These are phyloP conservation scores for Pogonomyrmex barbatus DNA, from an alignment of 1,140 invertebrate species.

Conservation along the genomic window DNA sequence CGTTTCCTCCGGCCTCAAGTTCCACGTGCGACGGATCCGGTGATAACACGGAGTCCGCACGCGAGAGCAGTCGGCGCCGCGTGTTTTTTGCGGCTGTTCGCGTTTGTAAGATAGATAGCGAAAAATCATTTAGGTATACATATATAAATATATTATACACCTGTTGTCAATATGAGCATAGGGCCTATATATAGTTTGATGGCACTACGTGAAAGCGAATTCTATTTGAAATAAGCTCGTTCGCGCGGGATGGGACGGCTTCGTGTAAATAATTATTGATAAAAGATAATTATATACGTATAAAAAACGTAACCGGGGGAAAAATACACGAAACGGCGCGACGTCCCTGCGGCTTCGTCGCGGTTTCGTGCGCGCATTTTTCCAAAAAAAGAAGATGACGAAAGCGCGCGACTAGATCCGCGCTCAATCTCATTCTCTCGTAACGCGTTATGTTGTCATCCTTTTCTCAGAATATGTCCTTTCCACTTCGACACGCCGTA, in stretches of 20 bases:
- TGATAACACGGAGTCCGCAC: conserved; percentile 22
- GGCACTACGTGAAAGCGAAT: conserved; percentile 77
- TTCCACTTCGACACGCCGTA: conserved; percentile 6
- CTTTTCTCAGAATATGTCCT: conserved; percentile 10
- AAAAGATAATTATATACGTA: conserved; percentile 59
- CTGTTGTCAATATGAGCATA: conserved; percentile 85
- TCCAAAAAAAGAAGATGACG: not conserved
- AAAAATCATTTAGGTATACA: conserved; percentile 79
- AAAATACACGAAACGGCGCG: conserved; percentile 23
- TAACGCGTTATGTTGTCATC: conserved; percentile 45
- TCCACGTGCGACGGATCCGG: conserved; percentile 65
- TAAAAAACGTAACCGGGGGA: conserved; percentile 9
- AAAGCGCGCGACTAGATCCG: conserved; percentile 33
- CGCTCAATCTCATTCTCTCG: conserved; percentile 56
- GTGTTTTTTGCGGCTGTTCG: conserved; percentile 67
- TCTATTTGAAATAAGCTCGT: conserved; percentile 80
- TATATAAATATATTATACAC: conserved; percentile 77
- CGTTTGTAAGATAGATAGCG: conserved; percentile 83
- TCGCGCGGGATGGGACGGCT: conserved; percentile 70
- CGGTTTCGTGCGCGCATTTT: conserved; percentile 47
- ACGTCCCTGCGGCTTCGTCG: conserved; percentile 7
- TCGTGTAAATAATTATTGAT: conserved; percentile 81
- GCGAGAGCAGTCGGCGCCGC: conserved; percentile 51
- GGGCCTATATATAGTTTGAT: conserved; percentile 80
- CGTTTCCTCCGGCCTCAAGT: conserved; percentile 72